Base-by-base conservation (phyloP, 92 coral and sea anemone species). In the Zoanthus sociatus region DNA sequence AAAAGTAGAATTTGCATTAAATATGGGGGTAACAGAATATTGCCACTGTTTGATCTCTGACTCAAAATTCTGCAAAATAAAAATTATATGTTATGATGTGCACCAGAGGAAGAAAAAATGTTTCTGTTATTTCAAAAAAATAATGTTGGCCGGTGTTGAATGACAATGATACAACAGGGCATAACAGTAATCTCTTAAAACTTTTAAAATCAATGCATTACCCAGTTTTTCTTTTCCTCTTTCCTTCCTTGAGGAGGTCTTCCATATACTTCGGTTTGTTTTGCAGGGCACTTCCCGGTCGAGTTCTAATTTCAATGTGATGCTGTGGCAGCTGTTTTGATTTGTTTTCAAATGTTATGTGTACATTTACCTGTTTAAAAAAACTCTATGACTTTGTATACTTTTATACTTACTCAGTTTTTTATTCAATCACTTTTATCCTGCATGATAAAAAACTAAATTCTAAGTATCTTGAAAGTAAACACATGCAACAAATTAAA, bases 201-300 rank as follows among this genome's bases (percentile, higher is more conserved):
- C 63, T 56, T 56, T 56, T 56, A 56, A 56, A 56, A 56, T 56
- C 0, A 56, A 10, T 56, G 63, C 63, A 56, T 56, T 56, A 56
- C 63, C 15, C 14, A 56, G 8, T 66, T 55, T 87, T 87, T 21
- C 71, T 33, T 54, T 77, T 87, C 73, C 86, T 78, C 54, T 87
- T 87, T 47, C 90, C 90, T 50, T 17, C 53, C 13, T 13, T 79
- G 54, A 87, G 26, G 54, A 87, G 26, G 26, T 87, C 90, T 3
- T 54, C 31, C 48, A 15, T 9, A 53, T 87, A 87, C 44, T 87
- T 87, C 26, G 86, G 18, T 55, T 53, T 68, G 9, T 87, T 87
- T 33, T 79, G 86, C 10, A 87, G 86, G 17, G 86, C 90, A 15
- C 72, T 77, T 17, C 86, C 90, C 48, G 78, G 87, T 17, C 79